Conservation (phyloP, 1,140 invertebrate species). For the Brachionus manjavacas region DNA sequence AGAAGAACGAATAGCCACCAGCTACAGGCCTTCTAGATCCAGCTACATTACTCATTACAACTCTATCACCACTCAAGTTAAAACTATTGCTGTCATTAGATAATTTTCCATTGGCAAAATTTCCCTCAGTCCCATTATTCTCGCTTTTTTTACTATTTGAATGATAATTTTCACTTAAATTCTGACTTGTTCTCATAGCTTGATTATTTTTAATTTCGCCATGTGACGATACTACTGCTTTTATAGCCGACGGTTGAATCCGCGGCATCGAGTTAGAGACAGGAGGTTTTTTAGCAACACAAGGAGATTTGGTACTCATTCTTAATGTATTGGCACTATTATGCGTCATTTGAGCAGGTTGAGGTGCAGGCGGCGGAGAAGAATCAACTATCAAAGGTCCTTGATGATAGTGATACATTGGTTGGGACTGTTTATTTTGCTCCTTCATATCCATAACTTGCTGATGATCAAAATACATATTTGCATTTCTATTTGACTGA, state of each 20-base stretch:
- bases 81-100: background rate
- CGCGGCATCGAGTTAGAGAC: background rate
- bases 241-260: background rate
- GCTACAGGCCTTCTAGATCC: slow-evolving; percentile 17
- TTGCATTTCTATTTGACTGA: slow-evolving; percentile 9
- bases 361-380: slow-evolving; percentile 28
- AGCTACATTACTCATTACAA: slow-evolving; percentile 37
- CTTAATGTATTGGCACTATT: background rate
- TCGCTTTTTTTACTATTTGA: background rate
- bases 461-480: slow-evolving; percentile 40
- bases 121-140: background rate
- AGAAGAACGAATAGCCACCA: slow-evolving; percentile 26
- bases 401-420: slow-evolving; percentile 38
- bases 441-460: slow-evolving; percentile 16
- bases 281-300: background rate
- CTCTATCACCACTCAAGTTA: slow-evolving; percentile 36
- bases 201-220: background rate
- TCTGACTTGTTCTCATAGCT: slow-evolving; percentile 10
- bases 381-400: slow-evolving; percentile 5
- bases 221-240: background rate
- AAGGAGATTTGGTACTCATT: slow-evolving; percentile 16
- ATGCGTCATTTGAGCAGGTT: background rate
- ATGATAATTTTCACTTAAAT: background rate
- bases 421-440: background rate
- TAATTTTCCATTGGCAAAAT: background rate